phyloP scores from a whole-genome alignment of 2,113 vertebrate genomes.

The Nibea albiflora region DNA sequence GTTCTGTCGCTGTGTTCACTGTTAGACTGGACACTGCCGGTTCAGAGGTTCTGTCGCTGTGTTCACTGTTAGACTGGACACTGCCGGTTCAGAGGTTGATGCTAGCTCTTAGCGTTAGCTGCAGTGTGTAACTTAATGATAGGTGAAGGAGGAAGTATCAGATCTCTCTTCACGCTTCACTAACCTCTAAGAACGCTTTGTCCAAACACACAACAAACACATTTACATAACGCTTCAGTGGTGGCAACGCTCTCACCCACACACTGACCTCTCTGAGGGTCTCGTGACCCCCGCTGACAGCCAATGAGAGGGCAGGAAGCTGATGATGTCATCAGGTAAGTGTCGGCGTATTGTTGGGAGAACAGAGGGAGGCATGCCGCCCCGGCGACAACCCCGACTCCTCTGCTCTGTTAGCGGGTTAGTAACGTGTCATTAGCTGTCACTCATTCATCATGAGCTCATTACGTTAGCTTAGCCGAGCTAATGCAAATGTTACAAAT shows the following conservation, averaged over 20 bases:
- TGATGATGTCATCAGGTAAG: slow-evolving; percentile 37
- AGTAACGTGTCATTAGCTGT: slow-evolving; percentile 32
- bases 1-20: no score
- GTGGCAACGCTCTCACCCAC: slow-evolving; percentile 37
- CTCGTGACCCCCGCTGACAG: background rate
- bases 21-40: no score
- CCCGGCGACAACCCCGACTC: slow-evolving; percentile 42
- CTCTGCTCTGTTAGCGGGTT: background rate
- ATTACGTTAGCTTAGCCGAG: background rate
- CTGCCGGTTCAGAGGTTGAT: no score
- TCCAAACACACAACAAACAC: slow-evolving; percentile 37
- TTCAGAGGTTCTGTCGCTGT: no score
- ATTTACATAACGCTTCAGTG: slow-evolving; percentile 6
- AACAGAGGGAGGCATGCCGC: slow-evolving; percentile 37
- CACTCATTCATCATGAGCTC: slow-evolving; percentile 12
- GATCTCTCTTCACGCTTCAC: slow-evolving; percentile 15
- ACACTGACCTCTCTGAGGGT: slow-evolving; percentile 13
- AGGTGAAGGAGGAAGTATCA: slow-evolving; percentile 13
- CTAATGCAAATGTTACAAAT: background rate
- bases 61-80: no score
- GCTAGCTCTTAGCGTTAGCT: no score
- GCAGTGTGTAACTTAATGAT: no score
- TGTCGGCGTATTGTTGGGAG: slow-evolving; percentile 14
- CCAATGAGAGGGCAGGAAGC: slow-evolving; percentile 18
- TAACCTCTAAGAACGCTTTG: slow-evolving; percentile 18